Percentiles rank a stretch among this genome's conserved stretches.
Evolutionary conservation across 2,888 invertebrate species (phyloP).

Genomic region (Mimachlamys varia): DNA sequence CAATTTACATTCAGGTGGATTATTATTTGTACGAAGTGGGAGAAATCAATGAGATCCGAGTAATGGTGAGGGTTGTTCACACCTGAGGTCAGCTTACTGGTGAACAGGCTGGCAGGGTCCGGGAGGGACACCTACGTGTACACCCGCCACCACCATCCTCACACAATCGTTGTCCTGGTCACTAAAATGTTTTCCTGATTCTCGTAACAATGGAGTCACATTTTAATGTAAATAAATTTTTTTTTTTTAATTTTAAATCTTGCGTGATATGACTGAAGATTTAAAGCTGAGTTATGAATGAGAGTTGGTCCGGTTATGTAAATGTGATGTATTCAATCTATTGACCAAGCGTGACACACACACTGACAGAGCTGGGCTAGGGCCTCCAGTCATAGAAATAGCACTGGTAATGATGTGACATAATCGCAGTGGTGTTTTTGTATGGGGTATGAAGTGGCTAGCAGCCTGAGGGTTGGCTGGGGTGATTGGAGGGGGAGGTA

Average conservation of each 20-base stretch:
- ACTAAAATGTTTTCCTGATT: conserved; percentile 28
- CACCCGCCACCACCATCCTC: neutral
- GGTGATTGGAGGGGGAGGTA: neutral
- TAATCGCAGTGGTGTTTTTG: neutral
- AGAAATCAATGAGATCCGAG: neutral
- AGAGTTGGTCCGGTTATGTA: neutral
- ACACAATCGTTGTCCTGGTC: conserved; percentile 29
- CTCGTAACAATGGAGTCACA: neutral
- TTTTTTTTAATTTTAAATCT: neutral
- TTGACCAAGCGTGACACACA: conserved; percentile 22
- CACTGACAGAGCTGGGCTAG: neutral
- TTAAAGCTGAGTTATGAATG: neutral
- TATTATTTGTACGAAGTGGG: neutral
- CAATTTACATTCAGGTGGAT: conserved; percentile 34
- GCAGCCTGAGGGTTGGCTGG: neutral
- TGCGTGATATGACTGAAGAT: conserved; percentile 20
- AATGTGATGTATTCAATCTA: conserved; percentile 6
- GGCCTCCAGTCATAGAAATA: conserved; percentile 7
- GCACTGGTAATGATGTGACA: neutral
- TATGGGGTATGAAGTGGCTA: conserved; percentile 4
- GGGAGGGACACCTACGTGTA: neutral
- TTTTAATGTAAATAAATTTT: neutral
- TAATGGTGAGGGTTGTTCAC: conserved; percentile 1
- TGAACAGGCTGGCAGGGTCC: neutral
- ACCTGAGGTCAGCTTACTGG: conserved; percentile 18